Base-by-base conservation (phyloP, 2,113 vertebrate species). In the Motacilla alba region DNA sequence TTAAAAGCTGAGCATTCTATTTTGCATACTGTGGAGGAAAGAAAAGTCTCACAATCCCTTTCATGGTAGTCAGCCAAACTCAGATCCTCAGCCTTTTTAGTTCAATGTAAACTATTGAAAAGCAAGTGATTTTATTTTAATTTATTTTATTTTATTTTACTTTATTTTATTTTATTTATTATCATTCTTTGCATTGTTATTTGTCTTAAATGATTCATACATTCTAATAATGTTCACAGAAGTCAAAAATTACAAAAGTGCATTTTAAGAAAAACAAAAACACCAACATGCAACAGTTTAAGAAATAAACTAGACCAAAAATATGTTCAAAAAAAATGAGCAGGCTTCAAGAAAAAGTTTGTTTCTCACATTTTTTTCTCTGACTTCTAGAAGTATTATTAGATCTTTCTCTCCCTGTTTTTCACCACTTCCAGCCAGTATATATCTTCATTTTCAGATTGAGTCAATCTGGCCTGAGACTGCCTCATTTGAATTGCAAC, bases 1-100 rank as follows among this genome's bases (percentile, higher is more conserved):
- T 43, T 35, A 79, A 53, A 90, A 87, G 14, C 50, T 53, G 46
- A 6, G 31, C 15, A 30, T 66, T 62, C 21, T 78, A 1, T 49
- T 74, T 62, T 27, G 16, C 43, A n/a, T 0, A 1, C 2, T 77
- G 30, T 1, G 1, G 37, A 79, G 46, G 75, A 47, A 43, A 13
- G 14, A 85, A 78, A 76, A 87, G 39, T 49, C 15, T 55, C 53
- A 63, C 14, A 74, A 31, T 30, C 4, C 3, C 4, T 62, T 70
- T 73, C 35, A 17, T 44, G 13, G 7, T 22, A 76, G 53, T 46
- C 74, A 76, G 18, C 7, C 26, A 77, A 55, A 86, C 7, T 35
- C 21, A 63, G 12, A 49, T 5, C 5, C 5, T 6, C n/a, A 62
- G 9, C 2, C 1, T 67, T 90, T 86, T 69, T 33, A 60, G 5